Base-by-base conservation (phyloP, 1,140 invertebrate species). In the Trachymyrmex septentrionalis region DNA sequence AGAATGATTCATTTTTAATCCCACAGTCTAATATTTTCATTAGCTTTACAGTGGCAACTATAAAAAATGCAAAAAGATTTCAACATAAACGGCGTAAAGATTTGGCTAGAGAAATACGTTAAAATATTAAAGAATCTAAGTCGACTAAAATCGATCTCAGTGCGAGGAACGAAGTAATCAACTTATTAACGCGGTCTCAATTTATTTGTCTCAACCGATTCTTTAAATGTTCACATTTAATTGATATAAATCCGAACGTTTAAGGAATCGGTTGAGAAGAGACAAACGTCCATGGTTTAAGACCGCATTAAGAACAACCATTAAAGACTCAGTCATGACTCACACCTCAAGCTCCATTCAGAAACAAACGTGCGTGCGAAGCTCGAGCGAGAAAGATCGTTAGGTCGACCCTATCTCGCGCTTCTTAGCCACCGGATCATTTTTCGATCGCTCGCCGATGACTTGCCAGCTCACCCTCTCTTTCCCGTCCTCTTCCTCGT, bases 361-460 rank as follows among this genome's bases (percentile, higher is more conserved):
- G 6, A 82, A 19, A 44, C 16, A 34, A 69, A 55, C 30, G 30
- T 50, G 72, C n/a, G 53, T 59, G 34, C 38, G 30, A 55, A 71
- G 63, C 50, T 67, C 53, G 85, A 78, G 66, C 85, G 87, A 75
- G 63, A 81, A 63, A 53, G n/a, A 86, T 77, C 53, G 34, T 86
- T 67, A 21, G 71, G 24, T 10, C 67, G 72, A 85, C 55, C 61
- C 61, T 53, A 73, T 84, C 77, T 61, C 16, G n/a, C 72, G 27
- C n/a, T 53, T 86, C 57, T 87, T 80, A 75, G 86, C 86, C 87
- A 53, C 61, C 61, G 80, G 78, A 91, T 93, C 89, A 92, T 92
- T 93, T 92, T 92, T 91, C 90, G 87, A 93, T 94, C 91, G 92
- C 69, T 86, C 85, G 81, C 87, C 92, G 91, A 94, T 93, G 91